These are phyloP conservation scores for Phrynocephalus guinanensis DNA, from an alignment of 2,797 vertebrate species.

Conservation along the genomic window DNA sequence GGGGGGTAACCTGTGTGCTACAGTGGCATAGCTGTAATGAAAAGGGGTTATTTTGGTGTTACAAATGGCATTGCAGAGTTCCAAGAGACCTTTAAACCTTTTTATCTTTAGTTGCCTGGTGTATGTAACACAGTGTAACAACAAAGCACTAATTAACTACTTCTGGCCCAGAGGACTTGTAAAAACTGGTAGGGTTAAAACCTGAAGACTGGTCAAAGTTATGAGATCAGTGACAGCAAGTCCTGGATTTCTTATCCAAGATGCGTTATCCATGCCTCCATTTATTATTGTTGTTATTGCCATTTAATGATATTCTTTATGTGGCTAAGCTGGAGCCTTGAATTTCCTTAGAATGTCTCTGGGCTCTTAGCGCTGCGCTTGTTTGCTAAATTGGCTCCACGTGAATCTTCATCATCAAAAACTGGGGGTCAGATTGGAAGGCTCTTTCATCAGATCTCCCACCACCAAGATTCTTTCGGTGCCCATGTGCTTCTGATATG, in stretches of 20 bases:
- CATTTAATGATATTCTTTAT: slow-evolving; percentile 81
- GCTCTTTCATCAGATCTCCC: slow-evolving; percentile 80
- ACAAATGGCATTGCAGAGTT: slow-evolving; percentile 85
- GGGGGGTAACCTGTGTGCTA: slow-evolving; percentile 89
- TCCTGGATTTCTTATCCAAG: slow-evolving; percentile 62
- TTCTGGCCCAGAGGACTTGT: slow-evolving; percentile 79
- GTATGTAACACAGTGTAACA: slow-evolving; percentile 75
- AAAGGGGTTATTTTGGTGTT: slow-evolving; percentile 86
- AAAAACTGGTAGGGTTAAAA: slow-evolving; percentile 68
- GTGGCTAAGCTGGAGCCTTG: slow-evolving; percentile 81
- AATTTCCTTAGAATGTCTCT: slow-evolving; percentile 78
- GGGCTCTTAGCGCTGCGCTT: slow-evolving; percentile 78
- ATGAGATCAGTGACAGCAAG: slow-evolving; percentile 23
- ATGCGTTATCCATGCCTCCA: slow-evolving; percentile 73
- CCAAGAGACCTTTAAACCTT: slow-evolving; percentile 88
- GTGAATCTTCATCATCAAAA: slow-evolving; percentile 84
- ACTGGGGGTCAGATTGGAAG: slow-evolving; percentile 78
- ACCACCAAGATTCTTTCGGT: slow-evolving; percentile 69
- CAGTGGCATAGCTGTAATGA: slow-evolving; percentile 85
- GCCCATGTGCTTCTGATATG: slow-evolving; percentile 82
- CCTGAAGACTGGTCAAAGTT: slow-evolving; percentile 72
- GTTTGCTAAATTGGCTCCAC: slow-evolving; percentile 83
- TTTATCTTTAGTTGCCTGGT: slow-evolving; percentile 85
- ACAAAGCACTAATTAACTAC: slow-evolving; percentile 84
- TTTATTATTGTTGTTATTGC: not conserved